Percentiles rank a stretch among this genome's conserved stretches.
These are phyloP conservation scores for Ciconia maguari DNA, from an alignment of 2,113 vertebrate species.

Conservation along the genomic window DNA sequence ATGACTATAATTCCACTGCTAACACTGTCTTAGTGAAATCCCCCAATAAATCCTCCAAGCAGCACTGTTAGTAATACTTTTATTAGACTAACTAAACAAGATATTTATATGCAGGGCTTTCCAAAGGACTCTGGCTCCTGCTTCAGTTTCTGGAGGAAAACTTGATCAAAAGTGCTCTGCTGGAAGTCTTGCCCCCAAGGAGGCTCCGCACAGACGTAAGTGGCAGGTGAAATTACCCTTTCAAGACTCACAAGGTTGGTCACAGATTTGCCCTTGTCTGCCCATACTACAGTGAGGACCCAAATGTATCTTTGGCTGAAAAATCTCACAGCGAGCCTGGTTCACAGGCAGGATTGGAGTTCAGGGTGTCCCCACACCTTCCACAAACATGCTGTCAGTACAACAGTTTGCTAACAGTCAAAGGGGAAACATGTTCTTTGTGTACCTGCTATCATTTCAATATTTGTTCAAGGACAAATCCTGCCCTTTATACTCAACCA, in stretches of 20 bases:
- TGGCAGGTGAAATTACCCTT: not conserved
- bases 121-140: not conserved
- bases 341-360: not conserved
- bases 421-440: not conserved
- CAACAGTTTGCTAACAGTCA: not conserved
- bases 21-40: slow-evolving; percentile 75
- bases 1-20: slow-evolving; percentile 69
- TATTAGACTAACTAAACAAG: slow-evolving; percentile 72
- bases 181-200: not conserved
- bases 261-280: not conserved
- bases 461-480: not conserved
- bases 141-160: slow-evolving; percentile 21
- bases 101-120: slow-evolving; percentile 63
- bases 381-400: not conserved
- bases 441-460: not conserved
- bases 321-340: rapidly evolving
- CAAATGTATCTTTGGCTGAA: not conserved
- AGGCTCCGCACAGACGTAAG: not conserved
- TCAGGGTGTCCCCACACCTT: not conserved
- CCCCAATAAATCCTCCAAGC: slow-evolving; percentile 75
- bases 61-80: slow-evolving; percentile 68
- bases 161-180: not conserved
- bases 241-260: not conserved
- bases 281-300: not conserved
- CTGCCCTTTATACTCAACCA: not conserved